These are phyloP conservation scores for Gallinago media DNA, from an alignment of 2,113 vertebrate genomes.

Conservation along the genomic window DNA sequence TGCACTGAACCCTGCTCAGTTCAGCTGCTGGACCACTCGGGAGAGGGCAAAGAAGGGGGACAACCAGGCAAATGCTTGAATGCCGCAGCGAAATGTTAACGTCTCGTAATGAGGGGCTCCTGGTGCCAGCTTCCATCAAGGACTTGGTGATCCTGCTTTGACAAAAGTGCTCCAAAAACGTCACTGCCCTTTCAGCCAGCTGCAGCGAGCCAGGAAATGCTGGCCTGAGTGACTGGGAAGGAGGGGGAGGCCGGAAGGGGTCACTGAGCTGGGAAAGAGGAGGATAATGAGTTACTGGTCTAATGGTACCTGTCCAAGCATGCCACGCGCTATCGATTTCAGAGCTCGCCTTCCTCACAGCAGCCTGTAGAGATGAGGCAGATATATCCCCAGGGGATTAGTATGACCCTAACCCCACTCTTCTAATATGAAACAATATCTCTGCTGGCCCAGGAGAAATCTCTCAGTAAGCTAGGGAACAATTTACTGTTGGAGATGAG, in stretches of 20 bases:
- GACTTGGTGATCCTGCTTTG: background rate
- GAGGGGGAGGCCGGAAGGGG: background rate
- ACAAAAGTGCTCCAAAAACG: rapidly evolving
- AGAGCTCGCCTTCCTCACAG: background rate
- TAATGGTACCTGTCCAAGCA: background rate
- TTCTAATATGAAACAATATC: background rate
- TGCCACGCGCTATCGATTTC: background rate
- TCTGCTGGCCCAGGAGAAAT: background rate
- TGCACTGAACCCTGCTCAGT: background rate
- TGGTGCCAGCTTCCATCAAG: background rate
- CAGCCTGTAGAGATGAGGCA: background rate
- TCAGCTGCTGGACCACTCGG: rapidly evolving
- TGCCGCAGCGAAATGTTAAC: background rate
- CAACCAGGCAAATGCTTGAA: background rate
- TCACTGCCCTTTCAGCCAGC: constrained; percentile 26
- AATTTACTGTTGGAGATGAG: background rate
- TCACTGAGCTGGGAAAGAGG: background rate
- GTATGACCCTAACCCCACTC: background rate
- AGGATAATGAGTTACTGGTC: background rate
- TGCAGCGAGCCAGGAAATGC: background rate
- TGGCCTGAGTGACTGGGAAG: background rate
- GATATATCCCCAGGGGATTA: background rate
- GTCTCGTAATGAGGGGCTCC: background rate
- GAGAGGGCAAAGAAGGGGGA: background rate
- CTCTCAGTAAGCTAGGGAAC: background rate